phyloP scores from a whole-genome alignment of 2,797 vertebrate genomes.

The Microctenopoma stevenorrisi region DNA sequence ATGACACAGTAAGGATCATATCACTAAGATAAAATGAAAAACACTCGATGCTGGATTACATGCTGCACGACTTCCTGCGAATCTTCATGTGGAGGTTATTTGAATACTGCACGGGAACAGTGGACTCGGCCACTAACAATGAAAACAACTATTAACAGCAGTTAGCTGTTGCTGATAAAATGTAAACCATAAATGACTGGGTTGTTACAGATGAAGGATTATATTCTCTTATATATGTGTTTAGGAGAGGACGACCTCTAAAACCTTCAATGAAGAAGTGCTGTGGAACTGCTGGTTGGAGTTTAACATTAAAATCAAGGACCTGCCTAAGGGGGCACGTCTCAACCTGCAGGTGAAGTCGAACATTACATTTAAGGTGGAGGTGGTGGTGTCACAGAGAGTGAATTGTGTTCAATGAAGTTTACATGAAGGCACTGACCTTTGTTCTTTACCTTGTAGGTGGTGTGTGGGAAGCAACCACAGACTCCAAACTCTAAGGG shows the following conservation, averaged over 20 bases:
- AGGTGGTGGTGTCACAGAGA: too few species aligned
- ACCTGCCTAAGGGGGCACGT: slow-evolving; percentile 95
- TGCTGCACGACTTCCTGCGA: background rate
- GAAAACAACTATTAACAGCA: background rate
- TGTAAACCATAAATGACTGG: background rate
- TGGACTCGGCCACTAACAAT: background rate
- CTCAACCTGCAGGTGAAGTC: slow-evolving; percentile 93
- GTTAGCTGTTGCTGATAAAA: background rate
- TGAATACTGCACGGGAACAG: background rate
- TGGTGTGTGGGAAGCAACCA: slow-evolving; percentile 90
- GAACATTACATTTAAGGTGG: background rate
- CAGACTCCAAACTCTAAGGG: slow-evolving; percentile 82
- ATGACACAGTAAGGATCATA: background rate
- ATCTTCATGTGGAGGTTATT: background rate
- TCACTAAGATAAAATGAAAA: slow-evolving; percentile 10
- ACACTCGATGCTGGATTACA: background rate
- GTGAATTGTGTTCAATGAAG: too few species aligned
- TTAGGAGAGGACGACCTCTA: slow-evolving; percentile 89
- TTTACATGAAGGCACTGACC: background rate
- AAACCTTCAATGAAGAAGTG: slow-evolving; percentile 94
- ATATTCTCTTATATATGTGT: slow-evolving; percentile 4
- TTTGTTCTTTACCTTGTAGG: slow-evolving; percentile 69
- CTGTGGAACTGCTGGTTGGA: slow-evolving; percentile 98
- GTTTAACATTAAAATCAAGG: slow-evolving; percentile 95
- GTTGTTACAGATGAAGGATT: background rate